A percentile compares a stretch with the other conserved stretches of the same genome.
Conservation (phyloP, 2,113 vertebrate species). For the Myotis yumanensis region DNA sequence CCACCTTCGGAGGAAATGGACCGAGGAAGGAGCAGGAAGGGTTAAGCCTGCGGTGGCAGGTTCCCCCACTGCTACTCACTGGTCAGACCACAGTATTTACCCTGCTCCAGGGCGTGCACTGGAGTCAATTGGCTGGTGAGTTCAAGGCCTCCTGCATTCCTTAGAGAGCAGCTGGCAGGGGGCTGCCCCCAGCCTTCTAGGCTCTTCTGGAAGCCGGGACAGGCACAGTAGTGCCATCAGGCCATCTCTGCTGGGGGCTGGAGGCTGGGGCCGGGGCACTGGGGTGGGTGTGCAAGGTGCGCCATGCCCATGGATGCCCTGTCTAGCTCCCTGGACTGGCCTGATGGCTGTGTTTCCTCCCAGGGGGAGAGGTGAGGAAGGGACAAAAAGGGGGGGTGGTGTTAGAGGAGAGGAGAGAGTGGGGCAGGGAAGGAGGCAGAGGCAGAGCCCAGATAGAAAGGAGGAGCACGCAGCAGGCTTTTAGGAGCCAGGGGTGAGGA, state of each 20-base stretch:
- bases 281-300: background rate
- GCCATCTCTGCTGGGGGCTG: background rate
- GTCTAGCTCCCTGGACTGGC: background rate
- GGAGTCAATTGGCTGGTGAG: slow-evolving; percentile 68
- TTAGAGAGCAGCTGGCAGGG: slow-evolving; percentile 69
- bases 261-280: too few species aligned
- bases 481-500: background rate
- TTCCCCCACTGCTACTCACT: slow-evolving; percentile 19
- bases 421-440: background rate
- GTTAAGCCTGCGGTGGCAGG: slow-evolving; percentile 4
- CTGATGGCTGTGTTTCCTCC: background rate
- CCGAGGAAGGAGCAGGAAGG: background rate
- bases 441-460: background rate
- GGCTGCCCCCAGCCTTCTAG: background rate
- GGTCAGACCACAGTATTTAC: slow-evolving; percentile 62
- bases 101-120: slow-evolving; percentile 16
- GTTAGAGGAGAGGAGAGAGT: background rate
- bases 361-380: background rate
- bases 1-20: accelerated
- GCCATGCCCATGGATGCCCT: too few species aligned
- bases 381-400: background rate
- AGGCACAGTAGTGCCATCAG: background rate
- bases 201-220: background rate
- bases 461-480: background rate
- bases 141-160: slow-evolving; percentile 74